phyloP scores from a whole-genome alignment of 2,888 invertebrate genomes.

The Argynnis bischoffii region DNA sequence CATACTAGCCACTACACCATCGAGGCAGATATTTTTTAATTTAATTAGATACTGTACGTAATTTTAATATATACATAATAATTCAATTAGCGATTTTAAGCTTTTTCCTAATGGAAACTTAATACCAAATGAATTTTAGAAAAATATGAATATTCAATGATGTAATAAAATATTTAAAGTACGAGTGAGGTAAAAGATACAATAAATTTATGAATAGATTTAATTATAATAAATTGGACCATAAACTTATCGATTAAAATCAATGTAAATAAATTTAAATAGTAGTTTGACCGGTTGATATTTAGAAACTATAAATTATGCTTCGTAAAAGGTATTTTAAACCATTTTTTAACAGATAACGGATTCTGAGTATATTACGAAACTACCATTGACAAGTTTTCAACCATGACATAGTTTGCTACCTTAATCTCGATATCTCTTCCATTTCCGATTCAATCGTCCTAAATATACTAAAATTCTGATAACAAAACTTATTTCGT shows the following conservation, averaged over 20 bases:
- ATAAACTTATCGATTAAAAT: slow-evolving; percentile 33
- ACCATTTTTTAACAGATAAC: slow-evolving; percentile 20
- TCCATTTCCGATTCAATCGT: neutral
- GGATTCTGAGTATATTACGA: slow-evolving; percentile 24
- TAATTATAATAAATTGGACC: slow-evolving; percentile 23
- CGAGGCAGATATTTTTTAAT: neutral
- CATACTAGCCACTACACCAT: no score
- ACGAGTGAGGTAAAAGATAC: slow-evolving; percentile 15
- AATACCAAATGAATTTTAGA: neutral
- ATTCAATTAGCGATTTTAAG: neutral
- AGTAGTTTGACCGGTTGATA: slow-evolving; percentile 25
- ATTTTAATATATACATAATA: neutral
- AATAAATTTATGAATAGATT: slow-evolving; percentile 29
- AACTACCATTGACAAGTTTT: slow-evolving; percentile 50
- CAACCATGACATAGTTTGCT: slow-evolving; percentile 65
- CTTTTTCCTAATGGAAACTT: neutral
- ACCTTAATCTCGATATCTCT: neutral
- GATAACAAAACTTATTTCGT: no score
- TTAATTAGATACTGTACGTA: neutral
- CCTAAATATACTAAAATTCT: neutral
- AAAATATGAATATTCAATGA: slow-evolving; percentile 14
- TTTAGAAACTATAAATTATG: slow-evolving; percentile 29
- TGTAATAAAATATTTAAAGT: slow-evolving; percentile 11
- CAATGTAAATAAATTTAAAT: slow-evolving; percentile 33
- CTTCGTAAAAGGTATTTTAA: slow-evolving; percentile 17